Percentiles rank a stretch among this genome's conserved stretches.
These are phyloP conservation scores for Phoenicopterus ruber DNA, from an alignment of 2,113 vertebrate species.

Conservation along the genomic window DNA sequence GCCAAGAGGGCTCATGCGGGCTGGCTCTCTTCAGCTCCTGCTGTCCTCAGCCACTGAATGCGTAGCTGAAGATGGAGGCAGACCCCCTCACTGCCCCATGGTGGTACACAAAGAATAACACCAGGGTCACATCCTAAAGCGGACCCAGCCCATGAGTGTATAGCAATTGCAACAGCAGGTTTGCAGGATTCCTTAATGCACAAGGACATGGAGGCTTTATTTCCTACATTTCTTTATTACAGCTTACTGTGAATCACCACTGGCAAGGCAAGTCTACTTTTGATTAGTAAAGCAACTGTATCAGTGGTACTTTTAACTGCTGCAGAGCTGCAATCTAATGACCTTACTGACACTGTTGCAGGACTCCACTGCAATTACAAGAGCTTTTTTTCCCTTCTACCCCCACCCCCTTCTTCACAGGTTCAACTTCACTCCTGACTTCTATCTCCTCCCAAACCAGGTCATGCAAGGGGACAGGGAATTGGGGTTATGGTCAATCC, in stretches of 20 bases:
- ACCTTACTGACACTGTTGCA: neutral
- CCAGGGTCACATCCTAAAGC: neutral
- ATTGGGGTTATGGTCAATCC: neutral
- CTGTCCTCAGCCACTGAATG: neutral
- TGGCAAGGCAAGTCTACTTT: neutral
- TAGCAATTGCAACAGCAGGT: neutral
- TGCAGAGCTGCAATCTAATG: neutral
- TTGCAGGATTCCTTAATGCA: neutral
- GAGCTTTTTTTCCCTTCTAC: neutral
- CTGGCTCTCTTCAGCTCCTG: neutral
- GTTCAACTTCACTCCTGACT: neutral
- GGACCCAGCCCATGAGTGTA: neutral
- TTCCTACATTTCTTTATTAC: neutral
- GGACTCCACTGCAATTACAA: neutral
- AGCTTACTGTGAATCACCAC: neutral
- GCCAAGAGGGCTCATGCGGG: neutral
- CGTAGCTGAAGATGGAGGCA: neutral
- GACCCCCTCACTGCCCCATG: neutral
- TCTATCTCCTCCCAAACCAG: neutral
- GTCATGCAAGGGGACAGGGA: neutral
- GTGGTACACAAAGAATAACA: neutral
- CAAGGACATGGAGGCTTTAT: neutral
- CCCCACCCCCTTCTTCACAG: neutral
- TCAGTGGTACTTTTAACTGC: neutral
- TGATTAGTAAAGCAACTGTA: too few species aligned